A percentile compares a stretch with the other conserved stretches of the same genome.
Conservation (phyloP, 2,888 invertebrate genomes). For the Brachynemurus nebulosus region DNA sequence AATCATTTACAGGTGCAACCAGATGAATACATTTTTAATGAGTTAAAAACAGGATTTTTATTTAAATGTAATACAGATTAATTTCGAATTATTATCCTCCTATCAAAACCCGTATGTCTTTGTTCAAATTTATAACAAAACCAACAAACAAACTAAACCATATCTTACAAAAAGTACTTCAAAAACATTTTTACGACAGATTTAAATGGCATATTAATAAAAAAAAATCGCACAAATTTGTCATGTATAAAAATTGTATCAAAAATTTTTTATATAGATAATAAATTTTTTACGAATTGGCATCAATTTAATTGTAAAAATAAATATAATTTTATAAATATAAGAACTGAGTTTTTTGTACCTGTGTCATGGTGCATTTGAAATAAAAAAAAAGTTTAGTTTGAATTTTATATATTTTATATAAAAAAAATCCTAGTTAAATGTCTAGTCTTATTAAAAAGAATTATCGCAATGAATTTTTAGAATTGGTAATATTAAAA, state of each 20-base stretch:
- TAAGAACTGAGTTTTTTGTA: conserved; percentile 2
- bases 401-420: not conserved
- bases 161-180: too few species aligned
- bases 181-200: too few species aligned
- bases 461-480: too few species aligned
- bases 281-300: not conserved
- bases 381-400: not conserved
- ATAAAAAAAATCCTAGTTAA: not conserved
- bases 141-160: too few species aligned
- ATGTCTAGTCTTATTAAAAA: not conserved
- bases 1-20: conserved; percentile 10
- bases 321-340: not conserved
- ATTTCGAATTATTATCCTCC: not conserved
- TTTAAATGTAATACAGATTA: not conserved
- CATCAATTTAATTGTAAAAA: not conserved
- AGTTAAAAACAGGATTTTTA: not conserved
- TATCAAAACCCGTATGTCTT: too few species aligned
- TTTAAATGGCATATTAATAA: conserved; percentile 6
- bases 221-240: not conserved
- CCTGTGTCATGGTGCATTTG: conserved; percentile 3
- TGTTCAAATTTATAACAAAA: too few species aligned
- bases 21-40: conserved; percentile 3
- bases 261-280: not conserved
- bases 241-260: not conserved
- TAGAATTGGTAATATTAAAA: not conserved